phyloP scores from a whole-genome alignment of 35 echinoderm and acorn worm species.

The Amphiura filiformis region DNA sequence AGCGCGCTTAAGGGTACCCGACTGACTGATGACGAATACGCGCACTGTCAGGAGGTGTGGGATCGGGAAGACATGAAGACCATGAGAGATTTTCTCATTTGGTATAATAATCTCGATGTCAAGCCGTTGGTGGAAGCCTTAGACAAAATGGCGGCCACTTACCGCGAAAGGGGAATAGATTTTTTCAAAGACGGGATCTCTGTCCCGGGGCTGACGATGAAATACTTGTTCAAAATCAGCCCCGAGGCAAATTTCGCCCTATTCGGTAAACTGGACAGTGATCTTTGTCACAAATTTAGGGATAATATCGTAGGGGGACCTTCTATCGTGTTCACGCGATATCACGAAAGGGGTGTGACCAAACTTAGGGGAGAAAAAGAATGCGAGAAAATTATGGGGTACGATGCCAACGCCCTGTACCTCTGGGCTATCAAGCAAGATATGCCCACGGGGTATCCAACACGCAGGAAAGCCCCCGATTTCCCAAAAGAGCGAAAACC shows the following conservation, averaged over 20 bases:
- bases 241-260: background rate
- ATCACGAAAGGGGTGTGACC: conserved; percentile 35
- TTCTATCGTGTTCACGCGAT: conserved; percentile 43
- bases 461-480: conserved; percentile 17
- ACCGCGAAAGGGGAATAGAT: conserved; percentile 14
- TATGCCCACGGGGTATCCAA: conserved; percentile 46
- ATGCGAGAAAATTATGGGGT: conserved; percentile 38
- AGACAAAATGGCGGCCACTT: conserved; percentile 9
- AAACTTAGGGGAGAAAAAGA: conserved; percentile 24
- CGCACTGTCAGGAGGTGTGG: conserved; percentile 10
- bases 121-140: conserved; percentile 18
- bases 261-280: background rate
- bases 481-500: conserved; percentile 17
- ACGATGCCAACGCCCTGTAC: conserved; percentile 68
- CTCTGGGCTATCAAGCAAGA: conserved; percentile 38
- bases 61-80: background rate
- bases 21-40: background rate
- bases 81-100: conserved; percentile 1
- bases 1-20: background rate
- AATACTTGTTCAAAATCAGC: conserved; percentile 10
- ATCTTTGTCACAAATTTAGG: conserved; percentile 9
- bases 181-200: conserved; percentile 41
- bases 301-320: conserved; percentile 51
- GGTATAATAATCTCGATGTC: conserved; percentile 36
- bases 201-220: conserved; percentile 20